phyloP scores from a whole-genome alignment of 2,888 invertebrate genomes.

The Heteromyza rotundicornis region DNA sequence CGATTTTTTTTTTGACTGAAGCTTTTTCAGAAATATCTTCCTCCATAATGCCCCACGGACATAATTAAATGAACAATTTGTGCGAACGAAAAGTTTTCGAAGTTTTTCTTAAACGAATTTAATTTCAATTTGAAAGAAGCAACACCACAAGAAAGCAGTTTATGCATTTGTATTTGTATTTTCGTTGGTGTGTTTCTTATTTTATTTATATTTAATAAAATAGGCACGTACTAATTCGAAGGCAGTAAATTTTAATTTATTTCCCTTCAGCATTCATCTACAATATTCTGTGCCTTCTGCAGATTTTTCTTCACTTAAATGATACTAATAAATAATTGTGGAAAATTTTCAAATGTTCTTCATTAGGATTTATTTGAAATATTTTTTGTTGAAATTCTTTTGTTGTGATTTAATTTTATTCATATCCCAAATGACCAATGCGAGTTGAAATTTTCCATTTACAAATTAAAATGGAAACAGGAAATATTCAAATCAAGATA shows the following conservation, averaged over 20 bases:
- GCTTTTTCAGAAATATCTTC: neutral
- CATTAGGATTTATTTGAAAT: neutral
- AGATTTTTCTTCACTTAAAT: neutral
- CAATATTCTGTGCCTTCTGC: no score
- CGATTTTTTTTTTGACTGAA: neutral
- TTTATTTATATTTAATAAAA: constrained; percentile 53
- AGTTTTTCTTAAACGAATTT: neutral
- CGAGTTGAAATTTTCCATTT: no score
- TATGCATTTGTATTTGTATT: neutral
- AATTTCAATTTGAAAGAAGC: neutral
- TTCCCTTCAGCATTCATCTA: constrained; percentile 36
- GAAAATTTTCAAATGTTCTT: neutral
- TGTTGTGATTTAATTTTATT: neutral
- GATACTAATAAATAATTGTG: neutral
- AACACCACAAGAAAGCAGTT: no score
- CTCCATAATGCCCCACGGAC: neutral
- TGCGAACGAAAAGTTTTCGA: neutral
- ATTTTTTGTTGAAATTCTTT: neutral
- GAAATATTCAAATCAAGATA: no score
- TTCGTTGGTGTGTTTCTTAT: constrained; percentile 24
- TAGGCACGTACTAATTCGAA: constrained; percentile 35
- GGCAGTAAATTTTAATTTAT: constrained; percentile 54
- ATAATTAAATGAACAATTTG: neutral
- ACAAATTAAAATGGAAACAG: no score
- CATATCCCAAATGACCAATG: no score